Evolutionary conservation across 2,888 invertebrate species (phyloP).

Genomic region (Leucophenga montana): DNA sequence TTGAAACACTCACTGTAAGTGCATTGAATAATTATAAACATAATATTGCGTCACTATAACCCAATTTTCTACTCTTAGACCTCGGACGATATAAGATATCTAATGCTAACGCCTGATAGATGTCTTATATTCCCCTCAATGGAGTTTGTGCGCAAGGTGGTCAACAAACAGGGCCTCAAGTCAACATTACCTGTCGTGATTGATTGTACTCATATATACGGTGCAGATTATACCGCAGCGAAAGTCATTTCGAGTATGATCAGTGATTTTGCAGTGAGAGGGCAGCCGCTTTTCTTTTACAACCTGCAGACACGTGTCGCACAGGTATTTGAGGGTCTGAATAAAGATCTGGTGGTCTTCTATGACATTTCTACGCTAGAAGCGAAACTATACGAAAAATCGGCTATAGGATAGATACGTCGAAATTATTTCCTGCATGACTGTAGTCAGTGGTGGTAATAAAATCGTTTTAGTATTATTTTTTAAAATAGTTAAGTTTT

Average conservation of each 20-base stretch:
- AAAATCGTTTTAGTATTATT: no score
- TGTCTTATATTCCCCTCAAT: constrained; percentile 93
- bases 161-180: constrained; percentile 85
- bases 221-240: constrained; percentile 90
- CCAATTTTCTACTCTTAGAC: constrained; percentile 70
- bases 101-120: constrained; percentile 89
- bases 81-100: constrained; percentile 81
- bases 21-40: constrained; percentile 8
- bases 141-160: constrained; percentile 89
- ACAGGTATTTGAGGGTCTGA: constrained; percentile 85
- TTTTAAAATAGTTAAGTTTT: no score
- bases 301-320: constrained; percentile 88
- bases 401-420: constrained; percentile 28
- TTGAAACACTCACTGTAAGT: constrained; percentile 84
- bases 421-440: no score
- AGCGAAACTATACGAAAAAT: constrained; percentile 75
- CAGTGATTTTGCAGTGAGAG: constrained; percentile 81
- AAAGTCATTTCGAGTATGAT: constrained; percentile 84
- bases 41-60: not conserved
- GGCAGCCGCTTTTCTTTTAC: constrained; percentile 86
- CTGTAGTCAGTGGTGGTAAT: no score
- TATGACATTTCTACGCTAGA: constrained; percentile 84
- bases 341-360: constrained; percentile 83
- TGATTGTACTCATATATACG: constrained; percentile 91
- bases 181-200: constrained; percentile 85